Base-by-base conservation (phyloP, 2,888 invertebrate genomes). In the Kryphioiulus occultus region DNA sequence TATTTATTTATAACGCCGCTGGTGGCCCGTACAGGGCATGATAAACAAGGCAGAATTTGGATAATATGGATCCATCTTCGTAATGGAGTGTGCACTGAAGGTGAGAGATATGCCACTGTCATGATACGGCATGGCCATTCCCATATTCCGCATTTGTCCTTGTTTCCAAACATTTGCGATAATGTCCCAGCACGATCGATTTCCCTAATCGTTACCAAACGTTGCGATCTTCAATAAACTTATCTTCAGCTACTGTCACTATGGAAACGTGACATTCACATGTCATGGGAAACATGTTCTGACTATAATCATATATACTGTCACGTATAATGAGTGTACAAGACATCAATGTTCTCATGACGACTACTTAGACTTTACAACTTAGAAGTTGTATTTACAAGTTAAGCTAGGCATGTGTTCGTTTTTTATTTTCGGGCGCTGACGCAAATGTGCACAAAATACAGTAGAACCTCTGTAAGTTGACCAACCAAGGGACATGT, bases 61-160 rank as follows among this genome's bases (percentile, higher is more conserved):
- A 78, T 78, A 78, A 15, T 78, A 78, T 78, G 78, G 78, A 78
- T 78, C 30, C 78, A 78, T 78, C 78, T 78, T 5, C 15, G 78
- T 30, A 78, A 78, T 78, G 78, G 78, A 78, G 30, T 78, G 68
- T 68, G 68, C 68, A 68, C 68, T 68, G 78, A 78, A 78, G 78
- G 78, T 78, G 78, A 78, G 78, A 78, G 78, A 78, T 78, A 78
- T 78, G 78, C 30, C 30, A 10, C 78, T 78, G 78, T 78, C 78
- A 78, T 78, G 78, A 78, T 78, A 78, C 0, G 78, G 78, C 78
- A 22, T 15, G 30, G 78, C 78, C 78, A 78, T 78, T 78, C 30
- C 78, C 78, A 78, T 78, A 78, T 78, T 78, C 78, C 78, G 30
- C 59, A 59, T 22, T 59, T 19, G 59, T 22, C 59, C 7, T 78